A percentile compares a stretch with the other conserved stretches of the same genome.
Evolutionary conservation across 2,113 vertebrate species (phyloP).

Genomic region (Ifrita kowaldi): DNA sequence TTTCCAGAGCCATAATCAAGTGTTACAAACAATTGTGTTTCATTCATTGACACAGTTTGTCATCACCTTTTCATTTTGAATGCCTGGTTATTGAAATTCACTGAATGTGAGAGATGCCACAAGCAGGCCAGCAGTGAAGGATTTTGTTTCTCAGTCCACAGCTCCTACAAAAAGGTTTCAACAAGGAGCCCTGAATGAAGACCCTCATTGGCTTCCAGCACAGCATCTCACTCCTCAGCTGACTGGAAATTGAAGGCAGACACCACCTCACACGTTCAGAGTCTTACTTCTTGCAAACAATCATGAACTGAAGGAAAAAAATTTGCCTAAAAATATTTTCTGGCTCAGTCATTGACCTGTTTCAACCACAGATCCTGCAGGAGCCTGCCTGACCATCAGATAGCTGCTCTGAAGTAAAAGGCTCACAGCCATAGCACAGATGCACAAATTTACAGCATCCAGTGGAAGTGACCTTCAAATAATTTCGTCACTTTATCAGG

Average conservation of each 20-base stretch:
- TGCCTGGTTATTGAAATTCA: conserved; percentile 28
- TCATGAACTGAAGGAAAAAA: background rate
- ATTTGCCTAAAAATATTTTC: background rate
- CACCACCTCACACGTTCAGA: background rate
- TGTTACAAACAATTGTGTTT: conserved; percentile 48
- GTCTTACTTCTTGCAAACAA: background rate
- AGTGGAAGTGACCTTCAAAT: background rate
- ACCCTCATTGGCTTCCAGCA: background rate
- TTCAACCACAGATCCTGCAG: background rate
- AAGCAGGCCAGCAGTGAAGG: background rate
- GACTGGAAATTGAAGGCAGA: background rate
- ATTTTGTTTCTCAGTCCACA: background rate
- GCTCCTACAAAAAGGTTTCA: background rate
- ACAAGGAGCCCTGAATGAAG: background rate
- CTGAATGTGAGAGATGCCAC: conserved; percentile 8
- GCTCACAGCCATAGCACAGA: background rate
- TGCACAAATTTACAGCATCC: background rate
- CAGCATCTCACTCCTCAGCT: background rate
- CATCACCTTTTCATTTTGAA: conserved; percentile 48
- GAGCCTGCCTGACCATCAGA: background rate
- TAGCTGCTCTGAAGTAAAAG: background rate
- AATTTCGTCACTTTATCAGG: background rate
- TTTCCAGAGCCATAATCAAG: conserved; percentile 35
- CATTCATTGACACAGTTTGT: conserved; percentile 62
- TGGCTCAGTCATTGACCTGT: background rate